Percentiles rank a stretch among this genome's conserved stretches.
Evolutionary conservation across 2,113 vertebrate species (phyloP).

Genomic region (Hemiscyllium ocellatum): DNA sequence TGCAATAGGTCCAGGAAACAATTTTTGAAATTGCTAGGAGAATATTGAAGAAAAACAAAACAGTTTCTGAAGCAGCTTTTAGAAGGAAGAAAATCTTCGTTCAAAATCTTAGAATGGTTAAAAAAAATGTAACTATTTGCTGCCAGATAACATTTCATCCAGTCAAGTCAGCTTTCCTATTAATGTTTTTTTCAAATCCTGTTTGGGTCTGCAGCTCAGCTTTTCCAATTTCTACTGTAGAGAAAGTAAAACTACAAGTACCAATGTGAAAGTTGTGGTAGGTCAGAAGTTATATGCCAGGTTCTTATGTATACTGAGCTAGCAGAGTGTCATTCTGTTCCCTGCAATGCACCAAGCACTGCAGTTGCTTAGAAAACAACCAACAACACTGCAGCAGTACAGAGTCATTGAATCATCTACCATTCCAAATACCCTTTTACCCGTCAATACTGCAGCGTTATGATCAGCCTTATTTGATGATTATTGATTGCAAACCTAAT

Average conservation of each 20-base stretch:
- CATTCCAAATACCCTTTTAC: neutral
- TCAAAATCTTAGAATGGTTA: too few relatives aligned
- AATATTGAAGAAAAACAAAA: too few relatives aligned
- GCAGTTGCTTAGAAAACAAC: slow-evolving; percentile 25
- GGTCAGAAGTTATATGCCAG: neutral
- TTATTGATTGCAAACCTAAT: slow-evolving; percentile 33
- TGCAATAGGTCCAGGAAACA: neutral
- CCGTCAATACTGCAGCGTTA: neutral
- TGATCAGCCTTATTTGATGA: slow-evolving; percentile 20
- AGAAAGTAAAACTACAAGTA: neutral
- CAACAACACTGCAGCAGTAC: slow-evolving; percentile 12
- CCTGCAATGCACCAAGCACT: slow-evolving; percentile 32
- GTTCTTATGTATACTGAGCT: neutral
- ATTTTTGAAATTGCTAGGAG: too few relatives aligned
- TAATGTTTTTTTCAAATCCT: neutral
- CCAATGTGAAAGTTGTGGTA: neutral
- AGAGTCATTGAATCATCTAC: neutral
- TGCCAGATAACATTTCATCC: neutral
- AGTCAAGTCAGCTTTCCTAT: neutral
- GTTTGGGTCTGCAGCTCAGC: neutral
- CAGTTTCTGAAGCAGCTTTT: too few relatives aligned
- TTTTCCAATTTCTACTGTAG: neutral
- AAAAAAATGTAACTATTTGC: too few relatives aligned
- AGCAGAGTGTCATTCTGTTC: neutral
- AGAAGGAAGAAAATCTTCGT: too few relatives aligned